Evolutionary conservation across 2,888 invertebrate species (phyloP).

Genomic region (Philaethria dido): DNA sequence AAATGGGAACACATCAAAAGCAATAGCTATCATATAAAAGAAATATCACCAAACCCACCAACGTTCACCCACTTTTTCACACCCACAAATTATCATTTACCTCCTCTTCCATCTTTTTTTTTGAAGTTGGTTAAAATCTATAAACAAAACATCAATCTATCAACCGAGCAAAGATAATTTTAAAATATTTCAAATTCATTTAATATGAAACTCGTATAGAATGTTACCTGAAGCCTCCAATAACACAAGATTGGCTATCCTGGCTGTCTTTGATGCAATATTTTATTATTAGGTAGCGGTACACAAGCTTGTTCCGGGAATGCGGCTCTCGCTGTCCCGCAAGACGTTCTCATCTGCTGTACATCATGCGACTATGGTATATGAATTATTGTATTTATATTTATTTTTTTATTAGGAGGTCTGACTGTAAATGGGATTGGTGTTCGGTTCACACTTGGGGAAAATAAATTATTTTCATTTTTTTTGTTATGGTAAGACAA

Average conservation of each 20-base stretch:
- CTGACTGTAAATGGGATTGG: too few relatives aligned
- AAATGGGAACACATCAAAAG: too few relatives aligned
- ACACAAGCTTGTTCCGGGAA: constrained; percentile 41
- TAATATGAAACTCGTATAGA: constrained; percentile 1
- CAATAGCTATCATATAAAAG: too few relatives aligned
- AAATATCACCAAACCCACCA: too few relatives aligned
- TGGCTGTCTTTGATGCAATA: constrained; percentile 40
- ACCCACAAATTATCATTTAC: too few relatives aligned
- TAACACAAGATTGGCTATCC: constrained; percentile 35
- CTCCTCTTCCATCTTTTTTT: too few relatives aligned
- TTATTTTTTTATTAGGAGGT: not conserved
- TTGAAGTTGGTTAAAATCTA: not conserved
- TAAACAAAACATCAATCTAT: not conserved
- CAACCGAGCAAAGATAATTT: not conserved
- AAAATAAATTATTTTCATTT: too few relatives aligned
- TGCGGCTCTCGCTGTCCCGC: constrained; percentile 37
- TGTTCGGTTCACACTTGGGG: too few relatives aligned
- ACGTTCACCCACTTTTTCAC: too few relatives aligned
- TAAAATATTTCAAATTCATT: constrained; percentile 23
- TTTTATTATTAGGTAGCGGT: constrained; percentile 39
- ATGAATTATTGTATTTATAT: not conserved
- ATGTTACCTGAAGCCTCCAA: constrained; percentile 27
- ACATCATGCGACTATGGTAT: constrained; percentile 22
- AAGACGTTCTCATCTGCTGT: constrained; percentile 27
- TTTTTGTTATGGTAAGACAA: too few relatives aligned